Conservation (phyloP, 1,140 invertebrate species). For the Drosophila pandora region DNA sequence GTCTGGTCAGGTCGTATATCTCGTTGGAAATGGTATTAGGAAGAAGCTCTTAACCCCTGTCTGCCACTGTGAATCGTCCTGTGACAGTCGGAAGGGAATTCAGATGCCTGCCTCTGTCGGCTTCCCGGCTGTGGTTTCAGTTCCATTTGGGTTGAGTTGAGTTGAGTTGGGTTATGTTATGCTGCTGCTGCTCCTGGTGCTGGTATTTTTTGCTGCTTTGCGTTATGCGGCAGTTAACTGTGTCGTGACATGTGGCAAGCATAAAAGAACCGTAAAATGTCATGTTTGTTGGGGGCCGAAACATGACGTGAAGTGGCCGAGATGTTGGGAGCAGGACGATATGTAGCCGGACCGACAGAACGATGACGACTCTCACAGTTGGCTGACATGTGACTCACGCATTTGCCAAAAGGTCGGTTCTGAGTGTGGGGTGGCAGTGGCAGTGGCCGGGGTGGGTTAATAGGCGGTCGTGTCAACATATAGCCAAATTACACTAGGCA, state of each 20-base stretch:
- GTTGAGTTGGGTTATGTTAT: constrained; percentile 29
- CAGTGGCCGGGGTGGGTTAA: constrained; percentile 5
- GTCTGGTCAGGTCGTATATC: constrained; percentile 39
- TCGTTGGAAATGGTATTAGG: constrained; percentile 40
- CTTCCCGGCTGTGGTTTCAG: background rate
- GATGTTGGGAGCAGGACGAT: constrained; percentile 11
- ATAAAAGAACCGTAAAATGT: constrained; percentile 81
- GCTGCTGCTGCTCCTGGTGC: background rate
- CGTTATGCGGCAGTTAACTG: constrained; percentile 71
- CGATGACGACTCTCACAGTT: constrained; percentile 46
- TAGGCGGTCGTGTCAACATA: constrained; percentile 68
- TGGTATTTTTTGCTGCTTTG: constrained; percentile 33
- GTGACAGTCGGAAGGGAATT: constrained; percentile 10
- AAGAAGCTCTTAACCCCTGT: constrained; percentile 53
- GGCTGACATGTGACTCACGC: constrained; percentile 56
- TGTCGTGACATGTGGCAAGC: constrained; percentile 79
- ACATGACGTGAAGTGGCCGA: constrained; percentile 74
- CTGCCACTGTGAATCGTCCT: constrained; percentile 8
- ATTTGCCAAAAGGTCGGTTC: constrained; percentile 30
- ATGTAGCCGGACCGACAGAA: constrained; percentile 8
- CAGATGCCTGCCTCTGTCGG: constrained; percentile 3
- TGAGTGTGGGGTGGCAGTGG: background rate
- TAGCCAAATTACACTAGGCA: constrained; percentile 66
- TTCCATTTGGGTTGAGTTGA: constrained; percentile 2
- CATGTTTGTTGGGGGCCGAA: constrained; percentile 76